Conservation (phyloP, 1,140 invertebrate genomes). For the Radopholus similis region DNA sequence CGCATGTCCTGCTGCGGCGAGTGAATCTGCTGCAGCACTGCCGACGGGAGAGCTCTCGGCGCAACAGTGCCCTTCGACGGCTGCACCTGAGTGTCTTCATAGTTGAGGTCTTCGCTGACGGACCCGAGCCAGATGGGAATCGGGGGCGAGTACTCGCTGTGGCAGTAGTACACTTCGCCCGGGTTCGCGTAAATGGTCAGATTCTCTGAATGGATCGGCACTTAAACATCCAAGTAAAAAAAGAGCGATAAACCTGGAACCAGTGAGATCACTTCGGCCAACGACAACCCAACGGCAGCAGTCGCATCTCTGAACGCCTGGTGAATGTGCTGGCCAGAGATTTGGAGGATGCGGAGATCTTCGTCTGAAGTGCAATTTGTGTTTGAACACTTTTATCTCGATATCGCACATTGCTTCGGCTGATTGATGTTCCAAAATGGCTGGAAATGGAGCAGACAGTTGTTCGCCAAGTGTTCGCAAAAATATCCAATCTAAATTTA, state of each 20-base stretch:
- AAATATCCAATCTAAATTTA: conserved; percentile 16
- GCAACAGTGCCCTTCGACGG: not conserved
- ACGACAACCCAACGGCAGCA: conserved; percentile 7
- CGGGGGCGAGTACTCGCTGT: conserved; percentile 9
- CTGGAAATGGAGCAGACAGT: conserved; percentile 17
- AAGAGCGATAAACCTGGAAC: conserved; percentile 11
- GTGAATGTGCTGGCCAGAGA: not conserved
- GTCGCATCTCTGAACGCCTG: conserved; percentile 14
- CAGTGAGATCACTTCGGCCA: conserved; percentile 12
- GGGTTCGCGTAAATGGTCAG: conserved; percentile 21
- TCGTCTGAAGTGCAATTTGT: not conserved
- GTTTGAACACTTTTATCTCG: not conserved
- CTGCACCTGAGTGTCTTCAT: conserved; percentile 3
- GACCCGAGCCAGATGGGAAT: conserved; percentile 18
- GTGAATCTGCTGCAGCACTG: not conserved
- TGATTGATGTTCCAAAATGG: conserved; percentile 16
- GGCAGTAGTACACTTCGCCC: conserved; percentile 19
- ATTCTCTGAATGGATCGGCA: not conserved
- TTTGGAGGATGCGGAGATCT: conserved; percentile 9
- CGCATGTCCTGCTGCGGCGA: no score
- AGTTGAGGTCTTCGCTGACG: conserved; percentile 11
- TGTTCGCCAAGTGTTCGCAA: conserved; percentile 22
- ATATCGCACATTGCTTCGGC: conserved; percentile 15
- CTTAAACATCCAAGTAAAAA: not conserved
- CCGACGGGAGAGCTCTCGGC: conserved; percentile 1